Conservation (phyloP, 2,113 vertebrate genomes). For the Hoplias malabaricus region DNA sequence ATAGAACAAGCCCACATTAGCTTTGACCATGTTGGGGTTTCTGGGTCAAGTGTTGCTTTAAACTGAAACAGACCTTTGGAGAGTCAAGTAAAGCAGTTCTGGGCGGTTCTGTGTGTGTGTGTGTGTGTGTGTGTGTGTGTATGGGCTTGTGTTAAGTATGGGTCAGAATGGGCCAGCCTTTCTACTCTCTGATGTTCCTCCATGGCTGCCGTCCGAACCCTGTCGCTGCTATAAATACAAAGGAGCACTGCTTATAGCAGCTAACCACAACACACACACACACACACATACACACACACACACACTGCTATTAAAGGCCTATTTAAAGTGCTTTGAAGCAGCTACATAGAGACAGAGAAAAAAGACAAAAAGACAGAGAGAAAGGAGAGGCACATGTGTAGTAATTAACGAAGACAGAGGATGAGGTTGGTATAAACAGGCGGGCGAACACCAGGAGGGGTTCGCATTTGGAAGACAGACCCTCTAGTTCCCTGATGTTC, state of each 20-base stretch:
- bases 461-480: no score
- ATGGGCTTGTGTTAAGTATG: conserved; percentile 22
- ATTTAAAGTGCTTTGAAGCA: conserved; percentile 75
- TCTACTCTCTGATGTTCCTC: conserved; percentile 49
- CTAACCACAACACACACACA: conserved; percentile 67
- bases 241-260: conserved; percentile 71
- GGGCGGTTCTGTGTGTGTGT: conserved; percentile 5
- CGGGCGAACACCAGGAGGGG: no score
- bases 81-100: not conserved
- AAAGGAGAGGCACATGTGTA: conserved; percentile 33
- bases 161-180: not conserved
- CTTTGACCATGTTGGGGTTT: not conserved
- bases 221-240: conserved; percentile 71
- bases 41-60: conserved; percentile 23
- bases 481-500: no score
- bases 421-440: no score
- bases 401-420: no score
- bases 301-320: conserved; percentile 77
- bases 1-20: not conserved
- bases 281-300: conserved; percentile 68
- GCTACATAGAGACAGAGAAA: conserved; percentile 35
- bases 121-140: conserved; percentile 30
- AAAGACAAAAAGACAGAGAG: conserved; percentile 22
- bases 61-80: conserved; percentile 19
- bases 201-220: conserved; percentile 50